Evolutionary conservation across 64 coral and sea anemone species (phyloP).

Genomic region (Platygyra sinensis): DNA sequence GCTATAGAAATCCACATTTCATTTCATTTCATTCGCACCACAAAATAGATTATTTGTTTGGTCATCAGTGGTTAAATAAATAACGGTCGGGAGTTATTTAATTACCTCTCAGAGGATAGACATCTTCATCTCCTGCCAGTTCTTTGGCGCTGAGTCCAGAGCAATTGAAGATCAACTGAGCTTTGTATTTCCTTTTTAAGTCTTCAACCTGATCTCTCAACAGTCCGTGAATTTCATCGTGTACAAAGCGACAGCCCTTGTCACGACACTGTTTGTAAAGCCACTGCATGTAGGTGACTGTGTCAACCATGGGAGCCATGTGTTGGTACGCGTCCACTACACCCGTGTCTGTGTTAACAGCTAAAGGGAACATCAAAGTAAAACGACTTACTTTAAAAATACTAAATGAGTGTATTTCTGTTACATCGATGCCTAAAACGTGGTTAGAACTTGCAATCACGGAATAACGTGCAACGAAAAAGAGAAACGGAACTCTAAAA

Average conservation of each 20-base stretch:
- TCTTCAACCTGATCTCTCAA: slow-evolving; percentile 50
- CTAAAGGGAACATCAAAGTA: neutral
- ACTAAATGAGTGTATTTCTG: too few species aligned
- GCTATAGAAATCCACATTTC: too few species aligned
- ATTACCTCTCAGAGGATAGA: too few species aligned
- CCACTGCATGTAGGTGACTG: slow-evolving; percentile 50
- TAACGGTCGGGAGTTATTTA: too few species aligned
- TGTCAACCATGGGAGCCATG: slow-evolving; percentile 50
- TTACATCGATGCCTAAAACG: too few species aligned
- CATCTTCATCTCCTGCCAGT: too few species aligned
- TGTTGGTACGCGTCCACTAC: slow-evolving; percentile 44
- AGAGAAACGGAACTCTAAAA: neutral
- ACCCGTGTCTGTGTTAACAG: slow-evolving; percentile 17
- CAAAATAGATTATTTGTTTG: too few species aligned
- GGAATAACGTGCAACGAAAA: neutral
- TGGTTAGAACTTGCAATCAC: neutral
- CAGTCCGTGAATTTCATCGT: slow-evolving; percentile 38
- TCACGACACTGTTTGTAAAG: slow-evolving; percentile 45
- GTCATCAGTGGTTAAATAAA: too few species aligned
- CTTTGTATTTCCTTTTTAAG: too few species aligned
- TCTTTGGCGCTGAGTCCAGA: too few species aligned
- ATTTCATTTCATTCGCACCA: too few species aligned
- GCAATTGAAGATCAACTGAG: too few species aligned
- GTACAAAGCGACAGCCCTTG: slow-evolving; percentile 27
- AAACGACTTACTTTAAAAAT: neutral